phyloP scores from a whole-genome alignment of 1,140 invertebrate genomes.

The Aphidius gifuensis region DNA sequence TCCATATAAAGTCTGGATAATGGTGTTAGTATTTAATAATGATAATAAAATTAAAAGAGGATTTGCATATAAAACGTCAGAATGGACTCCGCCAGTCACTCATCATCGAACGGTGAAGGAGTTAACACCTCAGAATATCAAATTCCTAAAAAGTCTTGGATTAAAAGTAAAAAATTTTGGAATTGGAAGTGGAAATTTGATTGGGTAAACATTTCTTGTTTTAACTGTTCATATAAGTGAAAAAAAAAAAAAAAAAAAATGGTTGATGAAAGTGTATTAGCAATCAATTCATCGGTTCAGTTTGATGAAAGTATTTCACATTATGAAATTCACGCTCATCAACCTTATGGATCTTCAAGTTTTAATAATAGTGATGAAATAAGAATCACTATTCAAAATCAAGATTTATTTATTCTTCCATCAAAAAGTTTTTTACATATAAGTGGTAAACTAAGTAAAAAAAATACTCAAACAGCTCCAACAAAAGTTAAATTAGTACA shows the following conservation, averaged over 20 bases:
- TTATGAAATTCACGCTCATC: conserved; percentile 36
- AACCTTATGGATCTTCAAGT: conserved; percentile 2
- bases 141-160: too few species aligned
- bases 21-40: conserved; percentile 7
- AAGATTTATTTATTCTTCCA: conserved; percentile 42
- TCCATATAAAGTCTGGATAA: conserved; percentile 5
- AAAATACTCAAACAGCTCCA: conserved; percentile 19
- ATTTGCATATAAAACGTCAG: background rate
- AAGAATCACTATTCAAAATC: conserved; percentile 32
- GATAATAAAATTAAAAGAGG: background rate
- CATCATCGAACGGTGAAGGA: background rate
- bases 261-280: too few species aligned
- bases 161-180: too few species aligned
- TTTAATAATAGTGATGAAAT: conserved; percentile 14
- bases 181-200: too few species aligned
- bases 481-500: conserved; percentile 34
- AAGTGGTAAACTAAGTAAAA: conserved; percentile 32
- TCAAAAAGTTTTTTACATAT: conserved; percentile 39
- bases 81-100: too few species aligned
- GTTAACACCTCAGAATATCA: too few species aligned
- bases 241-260: too few species aligned
- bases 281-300: conserved; percentile 2
- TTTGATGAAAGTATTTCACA: conserved; percentile 38
- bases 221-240: too few species aligned
- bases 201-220: too few species aligned